phyloP scores from a whole-genome alignment of 2,797 vertebrate species.

The Gymnothorax javanicus region DNA sequence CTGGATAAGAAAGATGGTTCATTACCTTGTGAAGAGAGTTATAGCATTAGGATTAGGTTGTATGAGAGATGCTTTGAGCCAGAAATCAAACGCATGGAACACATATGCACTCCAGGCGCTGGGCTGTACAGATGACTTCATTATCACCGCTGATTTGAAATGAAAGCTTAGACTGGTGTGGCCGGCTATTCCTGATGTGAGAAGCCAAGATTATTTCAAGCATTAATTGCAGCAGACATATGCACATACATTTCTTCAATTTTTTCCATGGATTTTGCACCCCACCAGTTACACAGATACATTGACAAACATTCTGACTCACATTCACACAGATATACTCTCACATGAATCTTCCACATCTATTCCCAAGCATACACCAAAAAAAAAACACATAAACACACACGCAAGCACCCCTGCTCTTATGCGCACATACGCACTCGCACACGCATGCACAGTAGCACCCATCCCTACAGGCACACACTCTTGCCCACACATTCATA shows the following conservation, averaged over 20 bases:
- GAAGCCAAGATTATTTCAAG: not conserved
- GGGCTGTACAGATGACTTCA: not conserved
- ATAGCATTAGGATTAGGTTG: not conserved
- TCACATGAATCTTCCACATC: not conserved
- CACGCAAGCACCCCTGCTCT: conserved; percentile 26
- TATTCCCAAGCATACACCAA: not conserved
- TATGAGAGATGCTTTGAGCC: not conserved
- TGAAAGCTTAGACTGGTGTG: not conserved
- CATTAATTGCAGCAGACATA: not conserved
- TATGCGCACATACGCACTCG: conserved; percentile 15
- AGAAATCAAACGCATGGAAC: not conserved
- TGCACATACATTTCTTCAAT: not conserved
- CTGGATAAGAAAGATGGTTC: not conserved
- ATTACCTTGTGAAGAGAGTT: not conserved
- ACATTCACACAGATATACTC: not conserved
- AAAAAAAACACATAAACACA: no score
- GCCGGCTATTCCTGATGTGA: not conserved
- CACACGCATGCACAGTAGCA: not conserved
- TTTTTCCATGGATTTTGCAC: not conserved
- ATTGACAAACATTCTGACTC: not conserved
- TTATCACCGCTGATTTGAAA: not conserved
- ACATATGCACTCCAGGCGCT: not conserved
- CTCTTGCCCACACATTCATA: not conserved
- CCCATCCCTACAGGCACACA: no score
- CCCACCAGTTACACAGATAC: not conserved